Conservation (phyloP, 2,888 invertebrate genomes). For the Oscheius onirici region DNA sequence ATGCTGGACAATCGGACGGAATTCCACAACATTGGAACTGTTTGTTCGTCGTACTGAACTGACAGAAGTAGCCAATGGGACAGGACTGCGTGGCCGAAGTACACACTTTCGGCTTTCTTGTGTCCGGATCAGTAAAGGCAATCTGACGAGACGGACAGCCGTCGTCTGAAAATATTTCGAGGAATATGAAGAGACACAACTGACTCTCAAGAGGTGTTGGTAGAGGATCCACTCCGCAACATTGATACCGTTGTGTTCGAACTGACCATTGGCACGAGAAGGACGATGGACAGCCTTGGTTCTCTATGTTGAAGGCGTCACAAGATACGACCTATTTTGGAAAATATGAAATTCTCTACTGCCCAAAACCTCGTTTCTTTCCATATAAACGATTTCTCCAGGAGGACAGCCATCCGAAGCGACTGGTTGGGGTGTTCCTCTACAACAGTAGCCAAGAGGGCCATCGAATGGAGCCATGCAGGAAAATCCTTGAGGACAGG, state of each 20-base stretch:
- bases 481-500: constrained; percentile 56
- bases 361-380: constrained; percentile 47
- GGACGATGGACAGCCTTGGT: constrained; percentile 55
- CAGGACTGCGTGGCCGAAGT: constrained; percentile 57
- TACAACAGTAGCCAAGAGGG: constrained; percentile 56
- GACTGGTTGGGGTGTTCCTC: constrained; percentile 39
- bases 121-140: constrained; percentile 56
- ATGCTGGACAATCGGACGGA: constrained; percentile 53
- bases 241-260: constrained; percentile 57
- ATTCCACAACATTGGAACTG: constrained; percentile 64
- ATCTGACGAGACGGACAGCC: constrained; percentile 61
- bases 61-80: constrained; percentile 62
- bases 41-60: constrained; percentile 44
- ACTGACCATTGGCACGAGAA: constrained; percentile 64
- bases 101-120: constrained; percentile 55
- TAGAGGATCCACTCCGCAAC: constrained; percentile 58
- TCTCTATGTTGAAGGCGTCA: constrained; percentile 57
- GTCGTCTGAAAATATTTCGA: constrained; percentile 40
- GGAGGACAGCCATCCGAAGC: constrained; percentile 60
- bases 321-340: constrained; percentile 45
- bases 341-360: background rate
- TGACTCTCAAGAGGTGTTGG: constrained; percentile 54
- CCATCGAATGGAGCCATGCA: constrained; percentile 57
- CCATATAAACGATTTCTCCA: constrained; percentile 60
- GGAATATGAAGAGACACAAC: background rate